Base-by-base conservation (phyloP, 2,113 vertebrate species). In the Vimba vimba region DNA sequence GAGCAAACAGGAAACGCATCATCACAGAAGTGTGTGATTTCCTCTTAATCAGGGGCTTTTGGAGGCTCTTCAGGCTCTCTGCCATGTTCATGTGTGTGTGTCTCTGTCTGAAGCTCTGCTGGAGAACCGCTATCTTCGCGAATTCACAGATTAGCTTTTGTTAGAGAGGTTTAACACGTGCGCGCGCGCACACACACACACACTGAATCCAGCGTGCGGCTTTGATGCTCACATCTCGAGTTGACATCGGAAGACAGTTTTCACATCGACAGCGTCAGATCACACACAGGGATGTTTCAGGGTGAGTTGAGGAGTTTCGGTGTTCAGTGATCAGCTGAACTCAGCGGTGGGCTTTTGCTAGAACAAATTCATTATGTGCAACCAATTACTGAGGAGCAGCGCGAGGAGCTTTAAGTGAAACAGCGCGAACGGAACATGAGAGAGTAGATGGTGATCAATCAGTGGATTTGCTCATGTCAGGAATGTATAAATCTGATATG, bases 61-160 rank as follows among this genome's bases (percentile, higher is more conserved):
- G 87, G 86, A 93, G 64, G 90, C 84, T 84, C 73, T 83, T 76
- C 66, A 90, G 87, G 89, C 91, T 66, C 80, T 85, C 86, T 74
- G 87, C 91, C 91, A 90, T 90, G 89, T 88, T 87, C 89, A 87
- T 91, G 87, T 79, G 90, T 43, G 36, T 36, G 39, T 43, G 39
- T 91, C 91, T 91, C 82, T 88, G 91, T 83, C 85, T 91, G 64
- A 66, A 80, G 90, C 90, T 92, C 92, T 90, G 90, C 85, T 89
- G 89, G 89, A 91, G 87, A 91, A 86, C 59, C 87, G 89, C 91
- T 92, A 94, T 94, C 91, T 92, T 89, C 86, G 90, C 87, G 87
- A 93, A 93, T 94, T 93, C 92, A 93, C 92, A 94, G 92, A 94
- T 94, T 92, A 92, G 90, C 91, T 91, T 91, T 93, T 94, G 88